Evolutionary conservation across 2,888 invertebrate species (phyloP), one percentile per base, ranked within the genome.

Genomic region (Lasioglossum zephyrum): DNA sequence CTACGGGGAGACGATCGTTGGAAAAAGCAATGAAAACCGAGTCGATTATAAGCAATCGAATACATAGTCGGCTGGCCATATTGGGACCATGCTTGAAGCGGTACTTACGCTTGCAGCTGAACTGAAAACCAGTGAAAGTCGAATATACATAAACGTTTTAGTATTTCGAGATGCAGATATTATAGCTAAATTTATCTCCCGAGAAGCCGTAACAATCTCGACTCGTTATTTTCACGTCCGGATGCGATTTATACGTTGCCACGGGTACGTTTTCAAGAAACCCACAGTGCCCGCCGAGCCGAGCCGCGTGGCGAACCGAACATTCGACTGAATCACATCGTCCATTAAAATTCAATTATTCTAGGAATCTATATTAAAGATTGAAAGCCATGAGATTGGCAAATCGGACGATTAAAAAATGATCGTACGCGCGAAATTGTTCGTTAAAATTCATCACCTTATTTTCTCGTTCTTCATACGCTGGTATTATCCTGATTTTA

Each of bases 111-210:
- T 69, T 4, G 49, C n/a, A 47, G 36, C n/a, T 49, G 18, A 49
- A 69, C 69, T 66, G 66, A 77, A 69, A 77, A 77, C 66, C 69
- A 77, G 77, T 69, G 77, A 69, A 77, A 77, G 69, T 69, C 39
- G 49, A 49, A 49, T 49, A 77, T 44, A 44, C 44, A 44, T 47
- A 39, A 66, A 77, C 77, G 49, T 69, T 39, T 53, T 47, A 49
- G 53, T 47, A 53, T 77, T 77, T 77, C 53, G 70, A 53, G 53
- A 49, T 31, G 49, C 70, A 18, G 70, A 77, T 41, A 26, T 49
- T 47, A 44, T n/a, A 49, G 66, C n/a, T 16, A 47, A 31, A 47
- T 77, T 81, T 57, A 53, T 70, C 63, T 70, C 31, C 26, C 18
- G 70, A 18, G 77, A 39, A 39, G 77, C 26, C n/a, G 41, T 70